phyloP scores from a whole-genome alignment of 2,888 invertebrate genomes.

The Adela reaumurella region DNA sequence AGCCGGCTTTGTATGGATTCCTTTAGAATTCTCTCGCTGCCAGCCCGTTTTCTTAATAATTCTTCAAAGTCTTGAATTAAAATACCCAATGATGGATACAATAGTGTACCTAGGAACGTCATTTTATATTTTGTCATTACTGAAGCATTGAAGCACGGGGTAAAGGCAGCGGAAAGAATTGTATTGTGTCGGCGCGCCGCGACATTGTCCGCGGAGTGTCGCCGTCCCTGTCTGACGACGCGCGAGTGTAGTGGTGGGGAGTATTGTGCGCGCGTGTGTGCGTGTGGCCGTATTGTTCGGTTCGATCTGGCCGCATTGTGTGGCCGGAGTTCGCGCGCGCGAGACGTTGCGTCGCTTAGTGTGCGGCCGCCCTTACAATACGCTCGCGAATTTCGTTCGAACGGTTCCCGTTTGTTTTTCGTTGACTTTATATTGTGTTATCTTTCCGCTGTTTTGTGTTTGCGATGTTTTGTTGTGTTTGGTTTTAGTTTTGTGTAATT shows the following conservation, averaged over 20 bases:
- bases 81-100: too few relatives aligned
- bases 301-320: conserved; percentile 56
- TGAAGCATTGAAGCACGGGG: background rate
- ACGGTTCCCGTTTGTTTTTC: background rate
- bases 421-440: background rate
- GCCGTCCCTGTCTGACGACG: conserved; percentile 52
- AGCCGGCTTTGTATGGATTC: conserved; percentile 48
- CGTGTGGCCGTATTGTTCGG: conserved; percentile 54
- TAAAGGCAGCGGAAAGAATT: background rate
- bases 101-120: too few relatives aligned
- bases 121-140: too few relatives aligned
- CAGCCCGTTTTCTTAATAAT: too few relatives aligned
- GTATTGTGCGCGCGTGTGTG: conserved; percentile 51
- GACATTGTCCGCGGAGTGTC: conserved; percentile 51
- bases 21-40: conserved; percentile 6
- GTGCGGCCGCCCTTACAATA: conserved; percentile 1
- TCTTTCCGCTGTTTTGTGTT: conserved; percentile 21
- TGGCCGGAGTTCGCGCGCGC: conserved; percentile 36
- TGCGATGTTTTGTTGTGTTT: conserved; percentile 16
- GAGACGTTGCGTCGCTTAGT: conserved; percentile 11
- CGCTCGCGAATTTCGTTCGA: conserved; percentile 18
- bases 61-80: too few relatives aligned
- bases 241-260: conserved; percentile 40
- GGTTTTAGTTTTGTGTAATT: conserved; percentile 24
- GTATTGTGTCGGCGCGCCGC: conserved; percentile 24